Conservation (phyloP, 2,113 vertebrate genomes). For the Ceyx margarethae region DNA sequence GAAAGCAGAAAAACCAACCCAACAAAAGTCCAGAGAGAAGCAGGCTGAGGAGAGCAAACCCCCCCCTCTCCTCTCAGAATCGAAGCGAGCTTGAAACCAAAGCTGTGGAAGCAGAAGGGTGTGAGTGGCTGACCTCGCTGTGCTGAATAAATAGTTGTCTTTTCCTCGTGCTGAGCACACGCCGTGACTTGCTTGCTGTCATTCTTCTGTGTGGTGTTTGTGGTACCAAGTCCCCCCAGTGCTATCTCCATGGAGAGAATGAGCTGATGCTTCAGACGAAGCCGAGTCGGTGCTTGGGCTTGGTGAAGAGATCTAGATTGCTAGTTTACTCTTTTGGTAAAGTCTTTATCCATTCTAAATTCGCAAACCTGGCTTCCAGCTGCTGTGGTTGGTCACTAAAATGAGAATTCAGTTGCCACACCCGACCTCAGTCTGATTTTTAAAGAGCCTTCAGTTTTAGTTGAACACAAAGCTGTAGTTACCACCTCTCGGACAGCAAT, state of each 20-base stretch:
- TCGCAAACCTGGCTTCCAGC: neutral
- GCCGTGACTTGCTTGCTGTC: slow-evolving; percentile 50
- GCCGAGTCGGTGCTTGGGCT: slow-evolving; percentile 12
- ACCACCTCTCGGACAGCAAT: neutral
- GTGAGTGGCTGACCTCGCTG: slow-evolving; percentile 40
- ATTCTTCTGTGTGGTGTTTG: slow-evolving; percentile 57
- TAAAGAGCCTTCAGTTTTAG: neutral
- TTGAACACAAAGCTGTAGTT: neutral
- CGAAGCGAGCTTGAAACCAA: neutral
- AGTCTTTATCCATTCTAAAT: neutral
- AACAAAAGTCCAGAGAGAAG: neutral
- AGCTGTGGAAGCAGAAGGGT: slow-evolving; percentile 5
- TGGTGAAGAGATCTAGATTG: slow-evolving; percentile 66
- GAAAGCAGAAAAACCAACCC: neutral
- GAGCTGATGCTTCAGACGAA: neutral
- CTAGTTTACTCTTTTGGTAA: slow-evolving; percentile 61
- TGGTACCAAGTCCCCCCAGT: slow-evolving; percentile 33
- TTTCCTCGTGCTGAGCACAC: slow-evolving; percentile 51
- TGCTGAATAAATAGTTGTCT: slow-evolving; percentile 68
- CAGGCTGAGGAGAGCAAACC: slow-evolving; percentile 15
- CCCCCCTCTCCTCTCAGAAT: slow-evolving; percentile 22
- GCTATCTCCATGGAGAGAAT: slow-evolving; percentile 10
- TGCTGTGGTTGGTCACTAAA: neutral
- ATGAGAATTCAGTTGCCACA: neutral
- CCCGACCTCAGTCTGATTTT: neutral